Base-by-base conservation (phyloP, 2,888 invertebrate genomes). In the Zhengitettix transpicula region DNA sequence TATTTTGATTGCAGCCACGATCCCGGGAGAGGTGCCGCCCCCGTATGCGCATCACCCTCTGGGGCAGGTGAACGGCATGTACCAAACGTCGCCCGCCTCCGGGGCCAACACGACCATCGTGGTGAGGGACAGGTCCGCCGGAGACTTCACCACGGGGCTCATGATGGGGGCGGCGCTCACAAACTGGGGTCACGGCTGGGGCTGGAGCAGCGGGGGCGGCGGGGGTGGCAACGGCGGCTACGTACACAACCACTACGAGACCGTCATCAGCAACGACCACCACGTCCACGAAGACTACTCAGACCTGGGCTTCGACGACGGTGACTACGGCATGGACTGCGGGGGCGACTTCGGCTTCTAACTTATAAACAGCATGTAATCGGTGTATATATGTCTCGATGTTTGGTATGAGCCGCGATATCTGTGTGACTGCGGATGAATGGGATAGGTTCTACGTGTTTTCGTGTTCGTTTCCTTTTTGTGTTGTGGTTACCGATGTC, bases 171-270 rank as follows among this genome's bases (percentile, higher is more conserved):
- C 84, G 75, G 81, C 82, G 1, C 80, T 67, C 52, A 63, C 61
- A 57, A 81, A 70, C 76, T 86, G 85, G 85, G 85, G 85, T 8
- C 85, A 85, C 67, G 85, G 85, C 55, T 85, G 84, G 84, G 85
- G 85, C 2, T 85, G 65, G 65, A 61, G 62, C 40, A 55, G 58
- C 40, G 62, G 64, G 9, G 61, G 63, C 60, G 62, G 63, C 40
- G 62, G 64, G 9, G 61, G 63, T 61, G 62, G 63, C 53, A 28
- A 55, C 55, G 64, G 61, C 57, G 51, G 61, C 47, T 62, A 64
- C 59, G 57, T 64, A 55, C 60, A 58, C 53, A 64, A 65, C 55
- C 65, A 65, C 53, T 64, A 63, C 57, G 65, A 65, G 56, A 65
- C 64, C 42, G 62, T 62, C 41, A 58, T 65, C 56, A 62, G 57